Conservation (phyloP, 2,888 invertebrate species). For the Dimorphilus gyrociliatus region DNA sequence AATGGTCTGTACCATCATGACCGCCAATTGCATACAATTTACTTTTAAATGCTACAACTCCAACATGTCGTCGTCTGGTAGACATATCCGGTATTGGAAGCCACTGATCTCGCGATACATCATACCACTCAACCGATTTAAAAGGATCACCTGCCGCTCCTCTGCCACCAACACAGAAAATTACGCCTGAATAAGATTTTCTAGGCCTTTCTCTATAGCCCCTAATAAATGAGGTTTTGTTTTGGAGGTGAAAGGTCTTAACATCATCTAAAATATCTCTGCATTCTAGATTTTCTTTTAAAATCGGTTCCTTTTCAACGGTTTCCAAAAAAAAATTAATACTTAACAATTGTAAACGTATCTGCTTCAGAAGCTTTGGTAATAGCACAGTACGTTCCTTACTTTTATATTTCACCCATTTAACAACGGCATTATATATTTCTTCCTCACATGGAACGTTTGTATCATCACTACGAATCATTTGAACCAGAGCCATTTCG, state of each 20-base stretch:
- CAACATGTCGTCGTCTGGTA: slow-evolving; percentile 39
- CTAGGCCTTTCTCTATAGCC: no score
- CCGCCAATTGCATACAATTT: slow-evolving; percentile 41
- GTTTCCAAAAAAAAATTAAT: slow-evolving; percentile 30
- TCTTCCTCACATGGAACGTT: slow-evolving; percentile 24
- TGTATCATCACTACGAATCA: slow-evolving; percentile 25
- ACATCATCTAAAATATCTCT: slow-evolving; percentile 38
- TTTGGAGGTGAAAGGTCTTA: slow-evolving; percentile 35
- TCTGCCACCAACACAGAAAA: slow-evolving; percentile 42
- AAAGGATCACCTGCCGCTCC: slow-evolving; percentile 41
- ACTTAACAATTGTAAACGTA: slow-evolving; percentile 35
- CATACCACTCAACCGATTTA: slow-evolving; percentile 39
- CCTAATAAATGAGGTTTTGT: no score
- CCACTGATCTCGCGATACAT: slow-evolving; percentile 38
- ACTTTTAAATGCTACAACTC: slow-evolving; percentile 37
- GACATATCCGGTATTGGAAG: slow-evolving; percentile 39
- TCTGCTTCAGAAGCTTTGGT: slow-evolving; percentile 23
- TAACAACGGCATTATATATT: slow-evolving; percentile 37
- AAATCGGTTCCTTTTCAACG: slow-evolving; percentile 27
- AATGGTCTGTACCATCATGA: slow-evolving; percentile 40
- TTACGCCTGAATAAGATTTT: slow-evolving; percentile 27
- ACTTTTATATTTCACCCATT: slow-evolving; percentile 35
- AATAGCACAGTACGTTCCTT: slow-evolving; percentile 21
- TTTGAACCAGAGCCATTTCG: slow-evolving; percentile 18
- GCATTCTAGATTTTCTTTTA: slow-evolving; percentile 29